Evolutionary conservation across 2,888 invertebrate species (phyloP).

Genomic region (Caenorhabditis doughertyi): DNA sequence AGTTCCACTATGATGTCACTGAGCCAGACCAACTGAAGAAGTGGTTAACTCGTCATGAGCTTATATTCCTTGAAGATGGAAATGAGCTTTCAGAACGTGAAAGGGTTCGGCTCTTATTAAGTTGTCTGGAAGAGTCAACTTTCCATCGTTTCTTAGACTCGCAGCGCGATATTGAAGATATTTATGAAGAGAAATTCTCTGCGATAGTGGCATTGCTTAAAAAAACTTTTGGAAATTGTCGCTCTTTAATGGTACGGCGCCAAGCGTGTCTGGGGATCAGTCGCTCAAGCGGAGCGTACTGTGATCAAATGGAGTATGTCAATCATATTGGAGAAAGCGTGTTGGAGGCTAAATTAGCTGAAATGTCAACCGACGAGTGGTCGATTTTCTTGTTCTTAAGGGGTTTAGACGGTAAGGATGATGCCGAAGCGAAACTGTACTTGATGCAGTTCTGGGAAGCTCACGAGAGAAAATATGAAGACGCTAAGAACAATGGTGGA

Average conservation of each 20-base stretch:
- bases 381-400: not conserved
- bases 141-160: not conserved
- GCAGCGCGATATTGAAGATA: not conserved
- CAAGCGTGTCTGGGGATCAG: not conserved
- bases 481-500: no score
- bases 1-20: no score
- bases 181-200: not conserved
- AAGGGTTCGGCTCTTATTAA: not conserved
- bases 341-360: not conserved
- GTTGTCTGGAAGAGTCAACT: not conserved
- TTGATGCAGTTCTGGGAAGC: not conserved
- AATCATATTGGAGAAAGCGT: not conserved
- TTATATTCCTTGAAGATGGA: constrained; percentile 8
- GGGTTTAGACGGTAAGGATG: not conserved
- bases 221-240: not conserved
- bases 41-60: not conserved
- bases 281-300: not conserved
- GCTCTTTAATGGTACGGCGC: not conserved
- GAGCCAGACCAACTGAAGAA: not conserved
- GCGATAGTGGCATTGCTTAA: not conserved
- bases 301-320: not conserved
- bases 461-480: not conserved
- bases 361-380: constrained; percentile 7
- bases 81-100: not conserved
- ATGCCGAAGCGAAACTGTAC: not conserved